Base-by-base conservation (phyloP, 2,113 vertebrate species). In the Leucopsar rothschildi region DNA sequence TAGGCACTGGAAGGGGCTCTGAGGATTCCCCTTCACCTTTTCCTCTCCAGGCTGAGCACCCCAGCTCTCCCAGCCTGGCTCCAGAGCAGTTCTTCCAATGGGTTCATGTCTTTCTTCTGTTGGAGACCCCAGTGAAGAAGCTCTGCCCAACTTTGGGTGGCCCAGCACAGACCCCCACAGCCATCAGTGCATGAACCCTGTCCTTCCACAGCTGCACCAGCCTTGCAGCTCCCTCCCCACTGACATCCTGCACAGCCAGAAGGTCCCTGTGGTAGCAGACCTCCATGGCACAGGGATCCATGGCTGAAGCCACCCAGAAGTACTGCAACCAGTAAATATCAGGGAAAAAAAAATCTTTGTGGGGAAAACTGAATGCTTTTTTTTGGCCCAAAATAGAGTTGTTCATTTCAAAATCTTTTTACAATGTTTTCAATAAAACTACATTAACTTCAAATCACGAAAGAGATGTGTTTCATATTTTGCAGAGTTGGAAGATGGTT, bases 401-500 rank as follows among this genome's bases (percentile, higher is more conserved):
- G 22, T 31, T 60, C 1, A 1, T 75, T 82, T 87, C 40, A 25
- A 12, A 25, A 21, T 37, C 42, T 33, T 42, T 47, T 84, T 64
- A 28, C 60, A 44, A 11, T 49, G 25, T 71, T 91, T 90, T 95
- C 73, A 64, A 53, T 52, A 78, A 77, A 91, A 64, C 44, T 47
- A 39, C 78, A 71, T 91, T 82, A 79, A 69, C 70, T 87, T 82
- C n/a, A 68, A 45, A 69, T 76, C 40, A 57, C 37, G 65, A 70
- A 83, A 73, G 35, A 29, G 52, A 55, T 37, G 52, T 3, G 2
- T 73, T 91, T 66, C 5, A 0, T 65, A 9, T 50, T 92, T 86
- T 82, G 68, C 82, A 69, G 82, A 60, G 53, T 52, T 25, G 57
- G 49, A 76, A 79, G 88, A 49, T 79, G 45, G 79, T 95, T 79